Base-by-base conservation (phyloP, 2,797 vertebrate genomes). In the Sylvilagus floridanus region DNA sequence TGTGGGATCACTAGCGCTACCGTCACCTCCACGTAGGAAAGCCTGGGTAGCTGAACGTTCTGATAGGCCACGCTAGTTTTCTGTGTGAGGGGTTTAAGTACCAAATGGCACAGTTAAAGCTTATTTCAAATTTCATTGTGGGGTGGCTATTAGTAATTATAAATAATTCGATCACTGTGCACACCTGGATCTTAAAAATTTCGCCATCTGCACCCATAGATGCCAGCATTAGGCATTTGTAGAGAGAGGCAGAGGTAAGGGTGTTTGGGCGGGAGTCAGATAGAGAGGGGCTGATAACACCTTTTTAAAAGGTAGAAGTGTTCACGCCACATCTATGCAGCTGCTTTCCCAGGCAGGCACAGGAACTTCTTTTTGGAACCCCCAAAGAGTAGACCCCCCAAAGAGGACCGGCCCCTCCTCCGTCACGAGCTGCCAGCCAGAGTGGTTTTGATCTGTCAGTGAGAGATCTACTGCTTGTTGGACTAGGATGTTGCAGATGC, bases 161-260 rank as follows among this genome's bases (percentile, higher is more conserved):
- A 26, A 21, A 16, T 30, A 28, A 73, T 66, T 62, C 12, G 12
- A 72, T 57, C 65, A 73, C 28, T 9, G 2, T 7, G 8, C 50
- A 79, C 54, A 63, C 50, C 62, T 92, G 68, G 66, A 37, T 47
- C 66, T 62, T 79, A 66, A 88, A 65, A 92, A 72, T 60, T 86
- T 62, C 76, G 78, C 42, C 37, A 30, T 28, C 73, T 93, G 71
- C 47, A 84, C 14, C n/a, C 14, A 0, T 7, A 84, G 54, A 77
- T 78, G 68, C 50, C 30, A 62, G 62, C 37, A n/a, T 83, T 3
- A 72, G 66, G n/a, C 54, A 63, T 71, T 21, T 65, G n/a, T 30
- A 85, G 71, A 82, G 30, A 57, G 54, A 91, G 7, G 16, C 16
- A 65, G 63, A 7, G 60, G 24, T 22, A 75, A 85, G 35, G 37